These are phyloP conservation scores for Peromyscus maniculatus DNA, from an alignment of 2,113 vertebrate species.

Conservation along the genomic window DNA sequence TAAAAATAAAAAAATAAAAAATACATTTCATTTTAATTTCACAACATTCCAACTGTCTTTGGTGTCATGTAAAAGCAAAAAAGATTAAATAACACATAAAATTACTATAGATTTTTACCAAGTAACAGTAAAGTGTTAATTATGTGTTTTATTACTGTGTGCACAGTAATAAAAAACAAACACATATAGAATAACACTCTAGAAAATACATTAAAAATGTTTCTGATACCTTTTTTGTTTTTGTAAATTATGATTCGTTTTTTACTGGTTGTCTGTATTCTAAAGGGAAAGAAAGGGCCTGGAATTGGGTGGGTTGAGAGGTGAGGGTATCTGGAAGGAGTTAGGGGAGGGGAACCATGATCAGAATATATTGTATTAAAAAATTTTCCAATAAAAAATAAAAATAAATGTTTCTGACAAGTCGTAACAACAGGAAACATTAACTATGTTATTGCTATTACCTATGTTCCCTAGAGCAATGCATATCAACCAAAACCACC, in stretches of 20 bases:
- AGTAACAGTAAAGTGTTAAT: neutral
- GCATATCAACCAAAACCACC: neutral
- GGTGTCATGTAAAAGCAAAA: constrained; percentile 42
- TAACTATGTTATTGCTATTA: neutral
- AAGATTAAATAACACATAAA: neutral
- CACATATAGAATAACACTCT: neutral
- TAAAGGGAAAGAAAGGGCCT: neutral
- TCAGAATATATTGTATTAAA: neutral
- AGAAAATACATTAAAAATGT: constrained; percentile 18
- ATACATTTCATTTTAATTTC: constrained; percentile 23
- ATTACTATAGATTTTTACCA: constrained; percentile 25
- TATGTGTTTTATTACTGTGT: neutral
- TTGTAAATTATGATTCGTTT: neutral
- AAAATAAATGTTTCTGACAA: neutral
- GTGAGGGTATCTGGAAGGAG: neutral
- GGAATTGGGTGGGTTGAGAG: neutral
- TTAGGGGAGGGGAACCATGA: neutral
- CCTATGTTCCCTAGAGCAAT: neutral
- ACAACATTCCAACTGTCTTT: neutral
- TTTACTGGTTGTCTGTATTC: neutral
- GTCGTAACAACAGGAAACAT: neutral
- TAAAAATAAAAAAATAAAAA: constrained; percentile 27
- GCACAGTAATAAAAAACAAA: neutral
- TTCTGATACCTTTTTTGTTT: neutral
- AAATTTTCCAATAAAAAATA: neutral